Conservation (phyloP, 2,113 vertebrate species). For the Notothenia coriiceps region DNA sequence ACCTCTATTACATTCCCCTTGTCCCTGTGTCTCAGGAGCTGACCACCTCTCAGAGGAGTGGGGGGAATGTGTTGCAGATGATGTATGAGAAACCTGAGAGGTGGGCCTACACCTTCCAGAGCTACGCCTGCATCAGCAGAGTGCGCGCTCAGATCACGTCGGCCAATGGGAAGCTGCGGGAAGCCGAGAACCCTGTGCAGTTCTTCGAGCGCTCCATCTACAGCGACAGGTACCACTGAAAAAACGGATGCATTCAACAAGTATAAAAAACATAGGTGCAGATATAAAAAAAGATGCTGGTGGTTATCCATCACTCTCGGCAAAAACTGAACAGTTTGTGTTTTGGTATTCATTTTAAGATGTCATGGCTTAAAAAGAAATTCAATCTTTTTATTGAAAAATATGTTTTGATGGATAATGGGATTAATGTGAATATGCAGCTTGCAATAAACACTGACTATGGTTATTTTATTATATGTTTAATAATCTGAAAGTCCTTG, state of each 20-base stretch:
- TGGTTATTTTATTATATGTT: background rate
- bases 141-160: conserved; percentile 88
- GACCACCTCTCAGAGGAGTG: conserved; percentile 90
- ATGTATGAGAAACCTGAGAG: conserved; percentile 95
- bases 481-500: background rate
- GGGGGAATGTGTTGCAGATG: conserved; percentile 92
- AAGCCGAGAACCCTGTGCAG: conserved; percentile 86
- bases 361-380: background rate
- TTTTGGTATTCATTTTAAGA: no score
- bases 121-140: conserved; percentile 93
- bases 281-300: background rate
- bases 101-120: conserved; percentile 96
- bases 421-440: background rate
- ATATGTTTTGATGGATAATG: background rate
- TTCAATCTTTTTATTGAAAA: background rate
- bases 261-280: background rate
- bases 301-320: no score
- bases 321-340: no score
- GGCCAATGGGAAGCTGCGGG: conserved; percentile 82
- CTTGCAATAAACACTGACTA: background rate
- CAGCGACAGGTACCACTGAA: conserved; percentile 89
- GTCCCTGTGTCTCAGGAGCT: conserved; percentile 84
- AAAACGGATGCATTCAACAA: background rate
- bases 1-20: background rate
- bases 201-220: conserved; percentile 96